phyloP scores from a whole-genome alignment of 1,140 invertebrate genomes.

The Diorhabda sublineata region DNA sequence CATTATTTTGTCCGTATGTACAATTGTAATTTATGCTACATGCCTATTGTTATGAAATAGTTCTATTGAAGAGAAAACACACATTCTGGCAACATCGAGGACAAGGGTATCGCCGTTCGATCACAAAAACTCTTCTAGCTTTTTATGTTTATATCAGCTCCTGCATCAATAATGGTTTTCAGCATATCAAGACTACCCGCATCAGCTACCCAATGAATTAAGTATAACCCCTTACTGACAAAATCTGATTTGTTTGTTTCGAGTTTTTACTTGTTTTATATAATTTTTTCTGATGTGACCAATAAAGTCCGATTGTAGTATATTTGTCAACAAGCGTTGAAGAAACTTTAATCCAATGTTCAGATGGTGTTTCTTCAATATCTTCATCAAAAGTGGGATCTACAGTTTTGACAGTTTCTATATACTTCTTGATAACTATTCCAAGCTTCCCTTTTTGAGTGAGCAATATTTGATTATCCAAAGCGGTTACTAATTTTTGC shows the following conservation, averaged over 20 bases:
- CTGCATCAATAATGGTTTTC: constrained; percentile 52
- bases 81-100: too few species aligned
- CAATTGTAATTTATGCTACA: too few species aligned
- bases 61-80: too few species aligned
- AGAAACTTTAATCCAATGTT: constrained; percentile 70
- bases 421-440: constrained; percentile 75
- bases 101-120: too few species aligned
- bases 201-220: constrained; percentile 89
- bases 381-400: constrained; percentile 56
- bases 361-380: constrained; percentile 18
- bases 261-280: constrained; percentile 53
- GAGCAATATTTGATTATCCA: constrained; percentile 64
- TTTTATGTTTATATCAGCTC: constrained; percentile 65
- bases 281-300: constrained; percentile 81
- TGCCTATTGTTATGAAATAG: too few species aligned
- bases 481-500: constrained; percentile 52
- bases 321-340: constrained; percentile 54
- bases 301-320: constrained; percentile 54
- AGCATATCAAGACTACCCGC: constrained; percentile 64
- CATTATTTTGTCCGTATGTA: too few species aligned
- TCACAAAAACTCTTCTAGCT: too few species aligned
- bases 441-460: constrained; percentile 91
- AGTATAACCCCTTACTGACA: constrained; percentile 60
- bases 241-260: constrained; percentile 22
- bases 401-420: constrained; percentile 61